Conservation (phyloP, 2,797 vertebrate species). For the Rhinatrema bivittatum region DNA sequence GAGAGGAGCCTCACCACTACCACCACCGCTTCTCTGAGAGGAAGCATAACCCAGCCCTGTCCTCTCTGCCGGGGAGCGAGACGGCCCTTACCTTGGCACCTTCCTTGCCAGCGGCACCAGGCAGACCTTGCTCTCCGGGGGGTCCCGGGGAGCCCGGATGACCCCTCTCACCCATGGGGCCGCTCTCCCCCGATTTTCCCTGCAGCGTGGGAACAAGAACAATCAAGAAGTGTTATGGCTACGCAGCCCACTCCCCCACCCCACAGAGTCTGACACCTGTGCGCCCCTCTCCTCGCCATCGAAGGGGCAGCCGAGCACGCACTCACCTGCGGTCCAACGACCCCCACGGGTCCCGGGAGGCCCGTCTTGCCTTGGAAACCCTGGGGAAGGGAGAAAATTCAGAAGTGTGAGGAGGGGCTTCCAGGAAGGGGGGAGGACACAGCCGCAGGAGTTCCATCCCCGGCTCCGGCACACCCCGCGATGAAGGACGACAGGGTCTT, state of each 20-base stretch:
- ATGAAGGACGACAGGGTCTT: too few relatives aligned
- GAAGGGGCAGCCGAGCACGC: not conserved
- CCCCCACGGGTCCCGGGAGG: conserved; percentile 73
- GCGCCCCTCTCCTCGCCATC: too few relatives aligned
- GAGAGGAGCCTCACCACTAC: not conserved
- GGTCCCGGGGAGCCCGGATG: conserved; percentile 85
- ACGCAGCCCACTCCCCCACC: too few relatives aligned
- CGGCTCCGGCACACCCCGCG: too few relatives aligned
- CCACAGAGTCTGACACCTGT: too few relatives aligned
- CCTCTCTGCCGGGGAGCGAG: too few relatives aligned
- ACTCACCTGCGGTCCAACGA: conserved; percentile 84
- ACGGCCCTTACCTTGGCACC: conserved; percentile 72
- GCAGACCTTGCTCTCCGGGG: conserved; percentile 85
- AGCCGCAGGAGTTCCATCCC: too few relatives aligned
- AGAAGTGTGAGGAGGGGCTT: not conserved
- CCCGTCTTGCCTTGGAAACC: conserved; percentile 92
- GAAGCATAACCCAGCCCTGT: not conserved
- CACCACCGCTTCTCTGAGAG: not conserved
- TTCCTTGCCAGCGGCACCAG: conserved; percentile 80
- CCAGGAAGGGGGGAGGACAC: not conserved
- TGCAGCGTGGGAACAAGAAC: conserved; percentile 24
- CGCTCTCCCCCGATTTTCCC: conserved; percentile 86
- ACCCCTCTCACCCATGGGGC: conserved; percentile 79
- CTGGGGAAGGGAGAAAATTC: conserved; percentile 34
- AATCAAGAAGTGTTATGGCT: not conserved